phyloP scores from a whole-genome alignment of 2,113 vertebrate genomes.

The Etheostoma spectabile region DNA sequence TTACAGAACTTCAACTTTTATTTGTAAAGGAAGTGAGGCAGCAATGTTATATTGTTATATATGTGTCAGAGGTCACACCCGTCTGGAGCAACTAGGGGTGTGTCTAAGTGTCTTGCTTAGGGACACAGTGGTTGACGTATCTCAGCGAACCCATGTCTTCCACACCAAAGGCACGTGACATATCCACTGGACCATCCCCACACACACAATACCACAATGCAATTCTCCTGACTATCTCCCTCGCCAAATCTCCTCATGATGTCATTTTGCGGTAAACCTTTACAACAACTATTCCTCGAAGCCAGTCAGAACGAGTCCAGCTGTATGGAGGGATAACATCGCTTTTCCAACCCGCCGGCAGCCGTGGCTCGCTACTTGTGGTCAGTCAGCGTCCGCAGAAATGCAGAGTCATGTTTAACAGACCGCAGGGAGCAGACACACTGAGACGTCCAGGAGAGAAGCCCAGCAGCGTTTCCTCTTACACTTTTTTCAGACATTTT shows the following conservation, averaged over 20 bases:
- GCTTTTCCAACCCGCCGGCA: background rate
- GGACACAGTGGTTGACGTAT: too few relatives aligned
- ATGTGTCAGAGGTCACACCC: too few relatives aligned
- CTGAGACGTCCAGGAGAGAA: conserved; percentile 19
- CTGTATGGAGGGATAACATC: background rate
- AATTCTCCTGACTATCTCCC: conserved; percentile 37
- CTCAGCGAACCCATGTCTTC: too few relatives aligned
- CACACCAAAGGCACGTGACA: too few relatives aligned
- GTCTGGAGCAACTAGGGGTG: too few relatives aligned
- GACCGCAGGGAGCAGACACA: conserved; percentile 28
- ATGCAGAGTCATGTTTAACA: conserved; percentile 36
- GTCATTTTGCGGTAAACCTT: conserved; percentile 57
- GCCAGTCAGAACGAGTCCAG: background rate
- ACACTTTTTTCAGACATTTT: background rate
- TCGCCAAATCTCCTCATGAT: conserved; percentile 50
- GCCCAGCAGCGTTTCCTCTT: background rate
- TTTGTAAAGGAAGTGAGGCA: conserved; percentile 18
- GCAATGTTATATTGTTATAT: background rate
- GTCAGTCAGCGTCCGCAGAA: conserved; percentile 38
- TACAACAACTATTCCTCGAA: background rate
- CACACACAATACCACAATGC: conserved; percentile 8
- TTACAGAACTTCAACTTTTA: background rate
- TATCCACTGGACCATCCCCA: too few relatives aligned
- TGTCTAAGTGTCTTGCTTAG: too few relatives aligned
- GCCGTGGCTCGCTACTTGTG: conserved; percentile 19